Conservation (phyloP, 37 sponge, comb jelly and placozoan genomes). For the Chondrilla cf. caribensis region DNA sequence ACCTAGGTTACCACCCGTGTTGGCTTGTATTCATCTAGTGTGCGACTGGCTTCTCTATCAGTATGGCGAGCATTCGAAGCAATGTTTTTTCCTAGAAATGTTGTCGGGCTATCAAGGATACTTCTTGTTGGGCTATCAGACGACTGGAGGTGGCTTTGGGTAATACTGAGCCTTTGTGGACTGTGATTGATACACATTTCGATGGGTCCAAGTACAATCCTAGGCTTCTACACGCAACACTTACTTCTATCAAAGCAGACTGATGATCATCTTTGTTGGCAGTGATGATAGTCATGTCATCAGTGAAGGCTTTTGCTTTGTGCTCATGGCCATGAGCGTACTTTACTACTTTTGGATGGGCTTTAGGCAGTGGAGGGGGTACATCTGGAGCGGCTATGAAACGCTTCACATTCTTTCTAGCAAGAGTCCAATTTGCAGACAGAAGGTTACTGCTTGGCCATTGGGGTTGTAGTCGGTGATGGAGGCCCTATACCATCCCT, state of each 20-base stretch:
- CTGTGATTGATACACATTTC: conserved; percentile 1
- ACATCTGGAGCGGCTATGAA: not conserved
- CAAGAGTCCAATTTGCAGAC: not conserved
- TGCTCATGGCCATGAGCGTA: not conserved
- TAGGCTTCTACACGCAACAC: not conserved
- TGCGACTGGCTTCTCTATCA: not conserved
- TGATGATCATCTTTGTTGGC: not conserved
- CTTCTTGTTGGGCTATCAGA: not conserved
- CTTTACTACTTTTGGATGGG: not conserved
- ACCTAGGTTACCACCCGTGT: no score
- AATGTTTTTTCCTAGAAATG: not conserved
- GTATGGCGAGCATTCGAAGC: not conserved
- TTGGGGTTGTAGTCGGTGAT: conserved; percentile 1
- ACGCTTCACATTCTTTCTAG: conserved; percentile 6
- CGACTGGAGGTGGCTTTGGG: not conserved
- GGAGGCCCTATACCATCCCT: conserved; percentile 8
- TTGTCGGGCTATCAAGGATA: not conserved
- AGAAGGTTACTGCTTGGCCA: not conserved
- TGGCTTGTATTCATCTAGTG: not conserved
- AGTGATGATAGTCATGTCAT: conserved; percentile 33
- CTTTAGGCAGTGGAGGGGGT: not conserved
- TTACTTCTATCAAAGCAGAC: not conserved
- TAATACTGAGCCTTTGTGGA: not conserved
- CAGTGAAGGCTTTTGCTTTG: conserved; percentile 27
- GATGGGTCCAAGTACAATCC: not conserved